phyloP scores from a whole-genome alignment of 1,140 invertebrate species.

The Centruroides sculpturatus region DNA sequence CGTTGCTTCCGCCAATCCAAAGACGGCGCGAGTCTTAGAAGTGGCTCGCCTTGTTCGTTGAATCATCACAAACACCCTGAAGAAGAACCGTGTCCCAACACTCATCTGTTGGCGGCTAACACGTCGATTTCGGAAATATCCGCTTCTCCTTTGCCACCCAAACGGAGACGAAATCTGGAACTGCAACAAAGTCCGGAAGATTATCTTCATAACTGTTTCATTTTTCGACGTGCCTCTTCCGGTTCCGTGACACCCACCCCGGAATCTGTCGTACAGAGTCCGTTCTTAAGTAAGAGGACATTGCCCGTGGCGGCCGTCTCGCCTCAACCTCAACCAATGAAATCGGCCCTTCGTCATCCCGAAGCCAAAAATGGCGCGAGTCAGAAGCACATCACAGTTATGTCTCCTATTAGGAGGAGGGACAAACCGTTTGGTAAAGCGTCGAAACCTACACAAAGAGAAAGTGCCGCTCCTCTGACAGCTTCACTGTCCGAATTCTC shows the following conservation, averaged over 20 bases:
- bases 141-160: neutral
- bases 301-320: neutral
- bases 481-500: constrained; percentile 14
- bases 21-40: too few relatives aligned
- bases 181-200: constrained; percentile 8
- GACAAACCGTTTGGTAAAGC: neutral
- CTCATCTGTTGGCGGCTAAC: neutral
- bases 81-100: neutral
- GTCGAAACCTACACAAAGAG: constrained; percentile 6
- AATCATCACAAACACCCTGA: neutral
- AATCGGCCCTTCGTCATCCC: neutral
- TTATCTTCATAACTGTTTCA: constrained; percentile 13
- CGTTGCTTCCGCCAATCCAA: neutral
- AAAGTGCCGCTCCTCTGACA: constrained; percentile 13
- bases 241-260: neutral
- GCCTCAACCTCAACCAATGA: neutral
- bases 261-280: too few relatives aligned
- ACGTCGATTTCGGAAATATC: constrained; percentile 14
- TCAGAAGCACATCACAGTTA: neutral
- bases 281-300: too few relatives aligned
- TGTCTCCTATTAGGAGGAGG: constrained; percentile 9
- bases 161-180: neutral
- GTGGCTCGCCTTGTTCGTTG: too few relatives aligned
- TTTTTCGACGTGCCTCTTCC: constrained; percentile 10
- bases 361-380: too few relatives aligned